Evolutionary conservation across 1,140 invertebrate species (phyloP).

Genomic region (Sycophila sp.): DNA sequence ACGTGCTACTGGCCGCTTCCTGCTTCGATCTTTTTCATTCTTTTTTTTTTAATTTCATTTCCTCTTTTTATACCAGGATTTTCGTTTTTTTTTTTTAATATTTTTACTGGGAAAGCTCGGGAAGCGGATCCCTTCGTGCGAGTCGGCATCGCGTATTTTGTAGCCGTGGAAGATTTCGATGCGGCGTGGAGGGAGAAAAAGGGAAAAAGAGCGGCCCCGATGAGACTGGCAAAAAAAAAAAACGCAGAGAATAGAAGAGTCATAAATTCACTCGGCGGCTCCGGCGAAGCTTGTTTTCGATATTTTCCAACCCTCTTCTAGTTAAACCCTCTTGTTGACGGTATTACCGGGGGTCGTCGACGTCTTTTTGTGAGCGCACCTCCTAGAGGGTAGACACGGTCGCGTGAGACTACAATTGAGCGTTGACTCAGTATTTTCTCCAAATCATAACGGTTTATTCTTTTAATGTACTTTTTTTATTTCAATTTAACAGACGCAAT

Average conservation of each 20-base stretch:
- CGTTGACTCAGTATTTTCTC: slow-evolving; percentile 8
- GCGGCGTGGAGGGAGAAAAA: neutral
- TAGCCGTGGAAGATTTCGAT: no score
- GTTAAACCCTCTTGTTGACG: slow-evolving; percentile 22
- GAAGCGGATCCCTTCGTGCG: no score
- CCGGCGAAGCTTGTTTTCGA: slow-evolving; percentile 25
- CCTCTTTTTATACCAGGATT: no score
- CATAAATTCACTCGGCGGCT: slow-evolving; percentile 27
- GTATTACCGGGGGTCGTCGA: neutral
- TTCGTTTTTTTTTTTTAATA: no score
- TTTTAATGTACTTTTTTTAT: neutral
- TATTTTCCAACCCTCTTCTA: slow-evolving; percentile 30
- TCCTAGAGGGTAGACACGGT: neutral
- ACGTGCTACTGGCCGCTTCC: neutral
- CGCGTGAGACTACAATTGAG: neutral
- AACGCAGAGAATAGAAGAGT: neutral
- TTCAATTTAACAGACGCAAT: no score
- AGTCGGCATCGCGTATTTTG: no score
- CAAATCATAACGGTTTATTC: neutral
- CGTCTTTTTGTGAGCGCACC: slow-evolving; percentile 4
- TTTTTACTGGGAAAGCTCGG: no score
- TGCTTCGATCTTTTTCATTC: neutral
- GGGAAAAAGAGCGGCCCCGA: neutral
- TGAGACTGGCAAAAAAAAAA: neutral
- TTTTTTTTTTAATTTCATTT: neutral